A percentile compares a stretch with the other conserved stretches of the same genome.
Evolutionary conservation across 2,797 vertebrate genomes (phyloP).

Genomic region (Champsocephalus gunnari): DNA sequence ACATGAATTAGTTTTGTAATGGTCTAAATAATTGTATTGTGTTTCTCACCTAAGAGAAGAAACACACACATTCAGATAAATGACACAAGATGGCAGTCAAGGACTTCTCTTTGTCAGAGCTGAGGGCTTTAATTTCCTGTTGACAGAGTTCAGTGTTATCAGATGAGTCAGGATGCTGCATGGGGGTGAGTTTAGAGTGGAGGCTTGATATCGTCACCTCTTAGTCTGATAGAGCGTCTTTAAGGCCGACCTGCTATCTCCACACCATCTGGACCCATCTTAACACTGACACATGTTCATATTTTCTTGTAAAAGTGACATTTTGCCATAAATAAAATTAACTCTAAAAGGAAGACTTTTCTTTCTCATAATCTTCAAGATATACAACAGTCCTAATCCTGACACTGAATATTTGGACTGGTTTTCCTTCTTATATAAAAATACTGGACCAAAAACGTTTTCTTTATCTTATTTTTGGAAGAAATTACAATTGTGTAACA

Average conservation of each 20-base stretch:
- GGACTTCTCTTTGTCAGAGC: not conserved
- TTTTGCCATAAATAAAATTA: no score
- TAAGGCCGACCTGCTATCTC: constrained; percentile 38
- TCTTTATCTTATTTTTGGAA: no score
- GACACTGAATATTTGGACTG: no score
- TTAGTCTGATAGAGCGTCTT: constrained; percentile 18
- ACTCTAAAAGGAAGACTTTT: no score
- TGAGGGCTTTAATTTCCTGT: constrained; percentile 54
- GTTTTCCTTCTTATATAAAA: no score
- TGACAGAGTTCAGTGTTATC: constrained; percentile 66
- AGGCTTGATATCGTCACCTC: constrained; percentile 46
- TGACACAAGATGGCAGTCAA: constrained; percentile 19
- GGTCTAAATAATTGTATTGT: not conserved
- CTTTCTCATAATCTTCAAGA: no score
- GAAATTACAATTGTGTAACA: no score
- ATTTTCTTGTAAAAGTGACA: no score
- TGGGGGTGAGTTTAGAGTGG: constrained; percentile 24
- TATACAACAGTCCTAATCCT: no score
- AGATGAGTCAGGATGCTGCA: constrained; percentile 49
- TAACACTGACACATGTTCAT: constrained; percentile 38
- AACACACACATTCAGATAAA: not conserved
- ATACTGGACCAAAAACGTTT: no score
- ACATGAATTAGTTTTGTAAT: not conserved
- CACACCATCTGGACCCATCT: constrained; percentile 39
- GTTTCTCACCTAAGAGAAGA: not conserved